Percentiles rank a stretch among this genome's conserved stretches.
phyloP scores from a whole-genome alignment of 2,888 invertebrate genomes.

The Galerucella calmariensis region DNA sequence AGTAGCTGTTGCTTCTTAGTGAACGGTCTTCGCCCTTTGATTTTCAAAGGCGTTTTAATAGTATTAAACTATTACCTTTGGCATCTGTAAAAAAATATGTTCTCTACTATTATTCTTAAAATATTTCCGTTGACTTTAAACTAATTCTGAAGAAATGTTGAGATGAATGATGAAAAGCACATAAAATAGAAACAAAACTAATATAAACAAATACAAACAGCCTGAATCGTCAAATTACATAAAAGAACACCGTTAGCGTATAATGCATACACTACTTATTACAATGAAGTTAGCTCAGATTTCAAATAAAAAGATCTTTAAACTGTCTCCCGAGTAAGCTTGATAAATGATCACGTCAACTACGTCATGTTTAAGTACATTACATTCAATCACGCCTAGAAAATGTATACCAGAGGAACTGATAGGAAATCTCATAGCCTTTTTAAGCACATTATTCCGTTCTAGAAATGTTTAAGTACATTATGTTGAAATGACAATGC shows the following conservation, averaged over 20 bases:
- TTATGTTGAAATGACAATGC: constrained; percentile 13
- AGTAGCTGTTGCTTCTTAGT: no score
- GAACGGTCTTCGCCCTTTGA: no score
- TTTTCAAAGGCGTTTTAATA: no score
- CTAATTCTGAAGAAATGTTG: not conserved
- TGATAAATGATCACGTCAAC: constrained; percentile 30
- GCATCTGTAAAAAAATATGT: no score
- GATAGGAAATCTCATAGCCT: constrained; percentile 25
- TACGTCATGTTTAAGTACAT: constrained; percentile 31
- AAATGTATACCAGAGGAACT: constrained; percentile 15
- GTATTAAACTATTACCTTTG: no score
- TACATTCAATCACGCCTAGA: constrained; percentile 32
- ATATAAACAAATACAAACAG: constrained; percentile 1
- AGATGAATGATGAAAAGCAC: not conserved
- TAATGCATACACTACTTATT: constrained; percentile 14
- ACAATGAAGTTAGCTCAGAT: constrained; percentile 18
- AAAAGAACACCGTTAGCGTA: constrained; percentile 7
- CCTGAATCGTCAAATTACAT: not conserved
- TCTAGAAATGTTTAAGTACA: constrained; percentile 9
- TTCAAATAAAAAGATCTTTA: constrained; percentile 22
- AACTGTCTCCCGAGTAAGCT: constrained; percentile 23
- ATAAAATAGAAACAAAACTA: not conserved
- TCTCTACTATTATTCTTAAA: no score
- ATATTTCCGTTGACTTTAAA: no score
- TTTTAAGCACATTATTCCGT: constrained; percentile 8